These are phyloP conservation scores for Trachelus tabidus DNA, from an alignment of 2,888 invertebrate genomes.

Conservation along the genomic window DNA sequence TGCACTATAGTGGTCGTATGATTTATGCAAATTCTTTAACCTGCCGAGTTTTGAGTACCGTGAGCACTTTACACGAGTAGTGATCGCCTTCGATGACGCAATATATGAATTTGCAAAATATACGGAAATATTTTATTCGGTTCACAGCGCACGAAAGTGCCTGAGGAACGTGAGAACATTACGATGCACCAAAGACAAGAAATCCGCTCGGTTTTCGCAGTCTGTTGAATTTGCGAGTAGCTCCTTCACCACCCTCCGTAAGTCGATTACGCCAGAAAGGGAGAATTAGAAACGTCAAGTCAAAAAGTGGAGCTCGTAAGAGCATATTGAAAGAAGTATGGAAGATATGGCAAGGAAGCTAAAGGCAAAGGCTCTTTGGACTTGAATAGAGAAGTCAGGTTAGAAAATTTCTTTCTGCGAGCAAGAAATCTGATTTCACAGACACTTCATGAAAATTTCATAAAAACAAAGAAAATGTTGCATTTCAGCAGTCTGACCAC, in stretches of 20 bases:
- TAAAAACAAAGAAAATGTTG: neutral
- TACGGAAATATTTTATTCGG: neutral
- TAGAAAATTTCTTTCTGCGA: constrained; percentile 17
- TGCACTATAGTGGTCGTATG: too few relatives aligned
- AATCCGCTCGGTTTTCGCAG: constrained; percentile 20
- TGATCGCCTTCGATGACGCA: neutral
- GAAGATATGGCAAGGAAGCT: constrained; percentile 11
- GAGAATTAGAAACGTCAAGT: constrained; percentile 54
- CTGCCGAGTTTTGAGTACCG: neutral
- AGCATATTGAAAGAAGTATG: constrained; percentile 52
- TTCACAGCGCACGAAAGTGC: neutral
- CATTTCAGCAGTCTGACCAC: constrained; percentile 22
- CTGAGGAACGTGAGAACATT: neutral
- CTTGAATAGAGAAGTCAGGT: constrained; percentile 44
- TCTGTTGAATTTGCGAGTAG: constrained; percentile 5
- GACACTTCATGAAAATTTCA: neutral
- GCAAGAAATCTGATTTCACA: neutral
- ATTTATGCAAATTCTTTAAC: neutral
- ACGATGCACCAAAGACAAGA: constrained; percentile 1
- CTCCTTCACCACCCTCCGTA: constrained; percentile 27
- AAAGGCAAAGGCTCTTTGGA: constrained; percentile 8
- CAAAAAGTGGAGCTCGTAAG: constrained; percentile 51
- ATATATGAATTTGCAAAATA: neutral
- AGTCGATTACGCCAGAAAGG: constrained; percentile 54
- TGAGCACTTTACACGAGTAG: neutral